Percentiles rank a stretch among this genome's conserved stretches.
Conservation (phyloP, 2,888 invertebrate genomes). For the Eretmocerus hayati region DNA sequence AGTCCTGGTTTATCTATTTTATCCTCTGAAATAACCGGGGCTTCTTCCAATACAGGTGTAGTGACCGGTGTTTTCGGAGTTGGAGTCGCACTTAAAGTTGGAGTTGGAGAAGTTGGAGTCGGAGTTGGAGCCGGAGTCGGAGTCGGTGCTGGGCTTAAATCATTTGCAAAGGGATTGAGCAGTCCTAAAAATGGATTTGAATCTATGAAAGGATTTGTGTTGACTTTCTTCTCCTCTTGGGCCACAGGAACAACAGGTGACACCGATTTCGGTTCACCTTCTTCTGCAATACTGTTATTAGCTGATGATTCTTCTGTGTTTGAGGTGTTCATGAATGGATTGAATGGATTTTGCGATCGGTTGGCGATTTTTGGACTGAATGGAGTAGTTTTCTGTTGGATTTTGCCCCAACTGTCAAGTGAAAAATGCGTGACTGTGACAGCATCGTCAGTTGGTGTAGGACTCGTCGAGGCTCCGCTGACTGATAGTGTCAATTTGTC, state of each 20-base stretch:
- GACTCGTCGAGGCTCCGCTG: constrained; percentile 46
- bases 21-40: constrained; percentile 4
- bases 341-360: constrained; percentile 45
- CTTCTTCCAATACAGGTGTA: constrained; percentile 5
- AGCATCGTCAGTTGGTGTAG: constrained; percentile 39
- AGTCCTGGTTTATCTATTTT: constrained; percentile 21
- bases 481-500: constrained; percentile 63
- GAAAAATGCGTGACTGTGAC: constrained; percentile 59
- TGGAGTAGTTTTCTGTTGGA: constrained; percentile 47
- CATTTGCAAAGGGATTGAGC: constrained; percentile 39
- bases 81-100: neutral
- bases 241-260: constrained; percentile 3
- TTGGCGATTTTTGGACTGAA: constrained; percentile 38
- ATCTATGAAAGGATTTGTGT: constrained; percentile 49
- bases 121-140: constrained; percentile 1
- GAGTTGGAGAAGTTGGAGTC: neutral
- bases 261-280: constrained; percentile 20
- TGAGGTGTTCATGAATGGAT: constrained; percentile 41
- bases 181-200: constrained; percentile 47
- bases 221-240: constrained; percentile 35
- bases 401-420: constrained; percentile 49
- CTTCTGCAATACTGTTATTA: constrained; percentile 16
- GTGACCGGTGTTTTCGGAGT: constrained; percentile 5
- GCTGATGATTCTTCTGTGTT: constrained; percentile 11
- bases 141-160: constrained; percentile 8